Conservation (phyloP, 2,113 vertebrate genomes). For the Chamaetylas fuelleborni region DNA sequence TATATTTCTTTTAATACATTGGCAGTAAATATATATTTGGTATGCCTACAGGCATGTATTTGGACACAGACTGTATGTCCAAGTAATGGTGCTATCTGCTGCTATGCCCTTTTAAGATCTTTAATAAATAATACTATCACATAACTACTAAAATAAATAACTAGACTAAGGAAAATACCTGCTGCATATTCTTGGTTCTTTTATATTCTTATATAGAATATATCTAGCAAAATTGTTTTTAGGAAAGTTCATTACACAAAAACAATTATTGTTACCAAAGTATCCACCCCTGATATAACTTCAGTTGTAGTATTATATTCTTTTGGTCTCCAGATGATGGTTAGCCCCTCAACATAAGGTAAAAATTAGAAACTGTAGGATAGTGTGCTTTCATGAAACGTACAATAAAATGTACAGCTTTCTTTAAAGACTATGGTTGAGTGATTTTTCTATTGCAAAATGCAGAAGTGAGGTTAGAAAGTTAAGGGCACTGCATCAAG, state of each 20-base stretch:
- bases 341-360: background rate
- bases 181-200: background rate
- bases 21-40: background rate
- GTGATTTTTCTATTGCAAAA: background rate
- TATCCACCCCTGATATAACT: background rate
- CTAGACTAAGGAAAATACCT: background rate
- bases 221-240: background rate
- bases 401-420: background rate
- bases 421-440: background rate
- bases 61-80: background rate
- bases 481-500: slow-evolving; percentile 44
- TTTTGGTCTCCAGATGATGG: background rate
- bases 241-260: background rate
- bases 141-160: background rate
- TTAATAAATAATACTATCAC: background rate
- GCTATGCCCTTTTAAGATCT: background rate
- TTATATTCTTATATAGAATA: background rate
- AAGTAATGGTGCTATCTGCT: background rate
- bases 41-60: background rate
- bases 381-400: background rate
- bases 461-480: slow-evolving; percentile 11
- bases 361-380: background rate
- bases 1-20: background rate
- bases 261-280: background rate
- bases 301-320: background rate